Evolutionary conservation across 2,113 vertebrate genomes (phyloP), one percentile per base, ranked within the genome.

Genomic region (Cavia aperea): DNA sequence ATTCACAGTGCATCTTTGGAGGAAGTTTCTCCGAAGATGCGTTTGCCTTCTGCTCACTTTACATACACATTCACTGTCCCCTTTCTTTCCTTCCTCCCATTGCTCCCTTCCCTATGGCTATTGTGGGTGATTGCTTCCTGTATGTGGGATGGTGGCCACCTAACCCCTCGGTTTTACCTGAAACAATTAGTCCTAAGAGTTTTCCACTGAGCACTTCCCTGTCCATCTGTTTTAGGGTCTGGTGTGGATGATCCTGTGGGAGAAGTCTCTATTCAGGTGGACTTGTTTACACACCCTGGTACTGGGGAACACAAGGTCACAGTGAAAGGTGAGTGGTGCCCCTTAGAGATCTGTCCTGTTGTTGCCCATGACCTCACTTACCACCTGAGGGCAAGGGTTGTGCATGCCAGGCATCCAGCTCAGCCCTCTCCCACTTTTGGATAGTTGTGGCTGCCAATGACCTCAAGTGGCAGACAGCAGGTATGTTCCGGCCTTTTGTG

Each of bases 401-500:
- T 43, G 86, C 73, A 94, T 90, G 46, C 11, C 39, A 70, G 63
- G 46, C 73, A 68, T 94, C 66, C 16, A 63, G 56, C 21, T 92
- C 65, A 68, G 33, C 75, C 23, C n/a, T 92, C 4, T 87, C 56
- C 77, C 29, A 96, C 96, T 63, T 92, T 97, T 85, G 95, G 81
- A 33, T 96, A 99, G 99, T 99, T 78, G 98, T 99, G 91, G 99
- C 98, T 46, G 99, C 99, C 93, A 99, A 98, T 0, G 99, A 99
- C 86, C 97, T 99, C 92, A 99, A 99, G 96, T 99, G 99, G 99
- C 99, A 99, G 95, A 99, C 99, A 0, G 98, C 98, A 0, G 98
- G 99, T 75, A 99, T 99, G 99, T 99, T 99, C 98, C 98, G 99
- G 26, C 99, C 99, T 0, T 99, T 99, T 2, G 98, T 98, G 95